Conservation (phyloP, 23 tunicate species). For the Corella eumyota region DNA sequence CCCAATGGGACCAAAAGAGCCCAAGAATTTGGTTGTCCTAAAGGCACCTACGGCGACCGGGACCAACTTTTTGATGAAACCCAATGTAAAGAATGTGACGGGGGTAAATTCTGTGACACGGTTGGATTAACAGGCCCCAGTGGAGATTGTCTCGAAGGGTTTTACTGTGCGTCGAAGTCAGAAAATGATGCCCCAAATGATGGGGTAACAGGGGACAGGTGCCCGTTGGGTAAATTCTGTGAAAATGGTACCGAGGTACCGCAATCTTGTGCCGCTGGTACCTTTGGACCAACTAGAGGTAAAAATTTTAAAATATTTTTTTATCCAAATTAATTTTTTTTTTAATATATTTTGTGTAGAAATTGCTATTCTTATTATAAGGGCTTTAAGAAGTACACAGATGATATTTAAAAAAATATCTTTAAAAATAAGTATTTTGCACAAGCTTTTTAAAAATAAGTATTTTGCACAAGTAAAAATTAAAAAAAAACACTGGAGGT, state of each 20-base stretch:
- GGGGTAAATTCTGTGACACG: slow-evolving; percentile 64
- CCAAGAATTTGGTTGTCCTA: slow-evolving; percentile 51
- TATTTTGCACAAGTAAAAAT: neutral
- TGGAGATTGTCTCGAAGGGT: slow-evolving; percentile 43
- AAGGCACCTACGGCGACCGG: slow-evolving; percentile 49
- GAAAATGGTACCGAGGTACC: slow-evolving; percentile 20
- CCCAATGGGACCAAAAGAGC: slow-evolving; percentile 39
- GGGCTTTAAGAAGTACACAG: too few relatives aligned
- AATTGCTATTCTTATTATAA: too few relatives aligned
- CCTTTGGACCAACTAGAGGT: slow-evolving; percentile 64
- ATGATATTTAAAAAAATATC: too few relatives aligned
- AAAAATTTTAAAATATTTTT: neutral
- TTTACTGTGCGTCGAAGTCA: slow-evolving; percentile 52
- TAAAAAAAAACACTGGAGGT: neutral
- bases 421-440: too few relatives aligned
- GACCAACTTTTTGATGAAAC: neutral
- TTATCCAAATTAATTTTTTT: neutral
- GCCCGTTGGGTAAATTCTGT: slow-evolving; percentile 76
- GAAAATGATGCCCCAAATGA: slow-evolving; percentile 30
- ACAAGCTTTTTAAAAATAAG: neutral
- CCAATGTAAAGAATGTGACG: slow-evolving; percentile 54
- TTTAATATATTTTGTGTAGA: too few relatives aligned
- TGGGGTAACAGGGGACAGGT: slow-evolving; percentile 33
- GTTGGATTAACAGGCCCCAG: slow-evolving; percentile 32
- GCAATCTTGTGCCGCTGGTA: slow-evolving; percentile 41